phyloP scores from a whole-genome alignment of 2,113 vertebrate species.

The Orthonyx spaldingii region DNA sequence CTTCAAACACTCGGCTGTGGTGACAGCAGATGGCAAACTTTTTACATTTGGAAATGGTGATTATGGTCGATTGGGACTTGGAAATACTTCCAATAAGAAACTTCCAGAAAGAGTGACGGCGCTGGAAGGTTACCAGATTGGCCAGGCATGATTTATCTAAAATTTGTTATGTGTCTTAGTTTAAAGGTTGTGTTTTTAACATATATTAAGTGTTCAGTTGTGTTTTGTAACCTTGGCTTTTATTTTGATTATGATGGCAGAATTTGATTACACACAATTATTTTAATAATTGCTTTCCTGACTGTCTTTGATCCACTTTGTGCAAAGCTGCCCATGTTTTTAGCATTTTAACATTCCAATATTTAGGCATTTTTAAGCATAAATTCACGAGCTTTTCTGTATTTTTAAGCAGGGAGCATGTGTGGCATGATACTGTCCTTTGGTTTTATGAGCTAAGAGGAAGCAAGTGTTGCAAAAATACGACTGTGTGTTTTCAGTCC shows the following conservation, averaged over 20 bases:
- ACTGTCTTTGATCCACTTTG: background rate
- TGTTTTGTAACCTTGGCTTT: background rate
- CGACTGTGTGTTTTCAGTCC: background rate
- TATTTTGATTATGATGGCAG: background rate
- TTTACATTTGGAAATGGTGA: conserved; percentile 84
- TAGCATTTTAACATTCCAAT: background rate
- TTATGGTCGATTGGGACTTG: conserved; percentile 80
- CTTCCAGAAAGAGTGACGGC: conserved; percentile 81
- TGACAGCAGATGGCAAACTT: conserved; percentile 82
- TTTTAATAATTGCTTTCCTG: background rate
- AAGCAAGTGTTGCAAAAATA: background rate
- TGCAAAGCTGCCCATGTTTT: background rate
- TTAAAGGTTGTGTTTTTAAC: background rate
- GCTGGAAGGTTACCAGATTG: conserved; percentile 83
- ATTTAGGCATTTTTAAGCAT: background rate
- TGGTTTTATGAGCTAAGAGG: background rate
- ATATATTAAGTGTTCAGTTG: background rate
- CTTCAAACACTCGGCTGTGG: conserved; percentile 83
- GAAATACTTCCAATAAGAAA: conserved; percentile 85
- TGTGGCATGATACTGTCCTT: background rate
- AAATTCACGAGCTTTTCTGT: background rate
- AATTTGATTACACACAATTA: background rate
- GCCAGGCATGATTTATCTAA: conserved; percentile 71
- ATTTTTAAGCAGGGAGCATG: background rate
- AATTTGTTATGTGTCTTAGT: background rate